phyloP scores from a whole-genome alignment of 2,113 vertebrate species.

The Vimba vimba region DNA sequence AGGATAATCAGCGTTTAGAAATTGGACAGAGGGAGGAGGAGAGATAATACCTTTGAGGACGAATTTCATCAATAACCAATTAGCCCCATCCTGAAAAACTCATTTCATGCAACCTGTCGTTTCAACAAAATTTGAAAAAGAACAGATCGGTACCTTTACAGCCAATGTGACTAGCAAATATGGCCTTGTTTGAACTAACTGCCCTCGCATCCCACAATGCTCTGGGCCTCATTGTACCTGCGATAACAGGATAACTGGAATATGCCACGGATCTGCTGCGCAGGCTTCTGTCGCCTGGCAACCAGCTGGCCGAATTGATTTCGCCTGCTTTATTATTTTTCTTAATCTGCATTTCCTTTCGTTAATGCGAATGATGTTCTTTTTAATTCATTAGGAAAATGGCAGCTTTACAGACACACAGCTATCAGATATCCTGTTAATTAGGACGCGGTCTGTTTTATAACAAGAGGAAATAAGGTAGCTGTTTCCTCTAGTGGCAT shows the following conservation, averaged over 20 bases:
- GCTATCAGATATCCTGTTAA: slow-evolving; percentile 14
- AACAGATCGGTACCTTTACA: slow-evolving; percentile 64
- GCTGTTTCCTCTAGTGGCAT: slow-evolving; percentile 18
- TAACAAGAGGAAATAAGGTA: slow-evolving; percentile 12
- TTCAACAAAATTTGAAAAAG: slow-evolving; percentile 67
- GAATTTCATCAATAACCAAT: slow-evolving; percentile 59
- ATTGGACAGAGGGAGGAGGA: slow-evolving; percentile 35
- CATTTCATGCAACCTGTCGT: slow-evolving; percentile 46
- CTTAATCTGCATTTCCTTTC: slow-evolving; percentile 68
- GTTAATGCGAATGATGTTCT: slow-evolving; percentile 70
- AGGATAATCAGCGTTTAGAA: slow-evolving; percentile 49
- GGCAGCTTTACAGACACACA: slow-evolving; percentile 4
- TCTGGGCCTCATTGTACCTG: slow-evolving; percentile 76
- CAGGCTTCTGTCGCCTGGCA: slow-evolving; percentile 83
- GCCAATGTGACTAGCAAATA: slow-evolving; percentile 68
- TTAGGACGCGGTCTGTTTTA: not conserved
- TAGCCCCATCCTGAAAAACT: slow-evolving; percentile 43
- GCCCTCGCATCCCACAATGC: slow-evolving; percentile 71
- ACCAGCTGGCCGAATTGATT: slow-evolving; percentile 77
- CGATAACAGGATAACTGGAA: slow-evolving; percentile 72
- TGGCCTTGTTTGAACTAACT: slow-evolving; percentile 68
- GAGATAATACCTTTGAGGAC: slow-evolving; percentile 40
- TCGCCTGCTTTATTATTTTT: slow-evolving; percentile 73
- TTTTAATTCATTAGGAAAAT: slow-evolving; percentile 25
- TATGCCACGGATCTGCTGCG: slow-evolving; percentile 66